Evolutionary conservation across 2,113 vertebrate genomes (phyloP).

Genomic region (Carassius auratus): DNA sequence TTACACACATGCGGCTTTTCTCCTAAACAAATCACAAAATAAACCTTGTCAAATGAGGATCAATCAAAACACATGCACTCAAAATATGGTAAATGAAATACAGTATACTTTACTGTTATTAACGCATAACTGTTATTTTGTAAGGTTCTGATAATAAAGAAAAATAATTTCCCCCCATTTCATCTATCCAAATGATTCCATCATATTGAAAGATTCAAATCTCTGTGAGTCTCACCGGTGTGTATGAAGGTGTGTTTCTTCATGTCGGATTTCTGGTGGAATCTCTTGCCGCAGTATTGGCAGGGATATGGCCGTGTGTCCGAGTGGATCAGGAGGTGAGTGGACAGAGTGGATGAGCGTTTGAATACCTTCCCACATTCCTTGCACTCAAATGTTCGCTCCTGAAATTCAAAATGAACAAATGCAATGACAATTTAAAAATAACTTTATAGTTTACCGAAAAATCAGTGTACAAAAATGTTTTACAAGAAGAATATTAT

Average conservation of each 20-base stretch:
- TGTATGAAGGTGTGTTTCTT: conserved; percentile 65
- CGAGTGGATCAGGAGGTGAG: conserved; percentile 77
- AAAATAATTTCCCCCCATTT: not conserved
- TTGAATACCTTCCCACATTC: conserved; percentile 77
- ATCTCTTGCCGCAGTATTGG: conserved; percentile 76
- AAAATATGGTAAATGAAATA: not conserved
- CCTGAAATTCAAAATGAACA: conserved; percentile 32
- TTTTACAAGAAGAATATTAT: no score
- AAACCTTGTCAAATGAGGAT: not conserved
- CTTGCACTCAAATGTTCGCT: conserved; percentile 68
- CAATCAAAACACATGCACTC: not conserved
- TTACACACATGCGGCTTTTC: conserved; percentile 78
- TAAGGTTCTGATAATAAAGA: not conserved
- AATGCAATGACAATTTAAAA: no score
- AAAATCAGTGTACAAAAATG: not conserved
- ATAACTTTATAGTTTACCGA: no score
- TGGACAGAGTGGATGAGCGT: conserved; percentile 77
- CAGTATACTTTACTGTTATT: no score
- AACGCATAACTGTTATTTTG: no score
- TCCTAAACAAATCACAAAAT: conserved; percentile 62
- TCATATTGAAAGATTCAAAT: not conserved
- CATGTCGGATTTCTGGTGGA: conserved; percentile 76
- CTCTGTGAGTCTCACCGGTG: conserved; percentile 36
- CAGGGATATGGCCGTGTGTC: conserved; percentile 76
- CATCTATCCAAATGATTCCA: not conserved